Evolutionary conservation across 2,888 invertebrate genomes (phyloP).

Genomic region (Aleiodes testaceus): DNA sequence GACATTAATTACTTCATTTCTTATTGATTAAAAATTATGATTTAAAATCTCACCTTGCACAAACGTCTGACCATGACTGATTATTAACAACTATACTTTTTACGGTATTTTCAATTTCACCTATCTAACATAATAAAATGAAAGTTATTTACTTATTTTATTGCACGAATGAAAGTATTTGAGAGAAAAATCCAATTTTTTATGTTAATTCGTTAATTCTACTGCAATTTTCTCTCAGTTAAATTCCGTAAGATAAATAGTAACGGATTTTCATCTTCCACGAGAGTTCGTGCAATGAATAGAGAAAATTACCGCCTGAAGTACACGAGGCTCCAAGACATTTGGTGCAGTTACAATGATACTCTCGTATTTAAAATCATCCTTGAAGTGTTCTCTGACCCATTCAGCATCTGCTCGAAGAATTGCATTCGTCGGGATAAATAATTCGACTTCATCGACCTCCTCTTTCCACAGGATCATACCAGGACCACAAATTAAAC

Average conservation of each 20-base stretch:
- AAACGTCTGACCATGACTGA: constrained; percentile 68
- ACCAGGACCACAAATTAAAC: constrained; percentile 63
- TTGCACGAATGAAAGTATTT: not conserved
- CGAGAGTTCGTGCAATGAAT: constrained; percentile 33
- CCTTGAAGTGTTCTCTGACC: constrained; percentile 68
- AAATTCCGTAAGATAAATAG: too few species aligned
- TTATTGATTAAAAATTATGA: not conserved
- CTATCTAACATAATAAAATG: constrained; percentile 35
- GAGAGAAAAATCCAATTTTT: too few species aligned
- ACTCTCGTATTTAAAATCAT: constrained; percentile 69
- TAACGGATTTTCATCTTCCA: constrained; percentile 7
- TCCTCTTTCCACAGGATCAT: constrained; percentile 68
- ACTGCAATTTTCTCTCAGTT: too few species aligned
- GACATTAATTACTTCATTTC: not conserved
- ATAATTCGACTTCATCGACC: constrained; percentile 66
- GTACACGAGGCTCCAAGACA: constrained; percentile 67
- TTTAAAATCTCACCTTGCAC: constrained; percentile 65
- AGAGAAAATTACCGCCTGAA: constrained; percentile 62
- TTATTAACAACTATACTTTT: constrained; percentile 59
- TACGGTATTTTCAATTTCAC: constrained; percentile 41
- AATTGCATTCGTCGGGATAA: constrained; percentile 66
- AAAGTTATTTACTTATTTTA: not conserved
- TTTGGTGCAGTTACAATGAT: constrained; percentile 70
- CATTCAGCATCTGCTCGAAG: constrained; percentile 65
- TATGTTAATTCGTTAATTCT: too few species aligned